Evolutionary conservation across 2,113 vertebrate species (phyloP), one percentile per base, ranked within the genome.

Genomic region (Dryoscopus gambensis): DNA sequence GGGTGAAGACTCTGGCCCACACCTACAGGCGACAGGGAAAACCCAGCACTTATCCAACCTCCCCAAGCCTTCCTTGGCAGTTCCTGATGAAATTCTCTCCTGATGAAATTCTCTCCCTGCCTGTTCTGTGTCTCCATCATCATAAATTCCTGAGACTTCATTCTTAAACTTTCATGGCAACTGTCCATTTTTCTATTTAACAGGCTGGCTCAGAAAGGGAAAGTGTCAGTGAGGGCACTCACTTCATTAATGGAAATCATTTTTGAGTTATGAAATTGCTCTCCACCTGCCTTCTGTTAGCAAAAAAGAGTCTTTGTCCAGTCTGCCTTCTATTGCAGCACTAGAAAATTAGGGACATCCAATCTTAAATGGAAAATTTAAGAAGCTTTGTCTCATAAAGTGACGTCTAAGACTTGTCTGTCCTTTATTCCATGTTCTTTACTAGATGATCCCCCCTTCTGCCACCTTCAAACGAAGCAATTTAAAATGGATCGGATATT

Each of bases 401-500:
- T 89, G 91, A 89, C 15, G 39, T 71, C 37, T 62, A 53, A 93
- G 70, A 69, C 84, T 88, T 65, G 71, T 52, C 69, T 89, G 55
- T 46, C 84, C 37, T 80, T 89, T 84, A 74, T 85, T 22, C 56
- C 30, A 1, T 90, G 90, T 82, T 85, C 67, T 93, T 94, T 63
- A 50, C 55, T 8, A 31, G 93, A 42, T 93, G 87, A 94, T 91
- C 83, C 30, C 40, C 30, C 76, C 82, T 87, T 50, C 84, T 94
- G 87, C 78, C 90, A 69, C 87, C 90, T 93, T 91, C 85, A 80
- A 91, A 90, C 16, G 55, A 69, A 53, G 85, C 6, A 79, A 81
- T 96, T 96, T 95, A 12, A 70, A 86, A 74, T 20, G 87, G 76
- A 85, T 53, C 56, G 33, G 75, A 84, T 94, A 93, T 88, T 90